A percentile compares a stretch with the other conserved stretches of the same genome.
phyloP scores from a whole-genome alignment of 2,113 vertebrate species.

The Pelecanoides urinatrix region DNA sequence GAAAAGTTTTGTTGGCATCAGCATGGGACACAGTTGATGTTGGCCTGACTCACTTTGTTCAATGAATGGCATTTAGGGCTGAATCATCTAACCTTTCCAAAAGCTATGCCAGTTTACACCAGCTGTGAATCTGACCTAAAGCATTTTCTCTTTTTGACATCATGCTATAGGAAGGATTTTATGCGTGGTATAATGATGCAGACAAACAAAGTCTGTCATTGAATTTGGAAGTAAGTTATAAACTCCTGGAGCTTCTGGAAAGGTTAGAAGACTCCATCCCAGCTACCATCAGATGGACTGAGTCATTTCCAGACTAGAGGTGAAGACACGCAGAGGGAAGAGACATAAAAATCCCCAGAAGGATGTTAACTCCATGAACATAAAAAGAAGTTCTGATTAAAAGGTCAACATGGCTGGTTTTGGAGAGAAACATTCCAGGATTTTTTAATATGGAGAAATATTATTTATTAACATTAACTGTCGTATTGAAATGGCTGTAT shows the following conservation, averaged over 20 bases:
- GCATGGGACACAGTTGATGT: neutral
- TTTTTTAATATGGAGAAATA: constrained; percentile 13
- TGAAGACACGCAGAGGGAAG: constrained; percentile 54
- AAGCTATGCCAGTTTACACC: neutral
- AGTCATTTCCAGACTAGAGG: constrained; percentile 64
- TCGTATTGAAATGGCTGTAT: constrained; percentile 29
- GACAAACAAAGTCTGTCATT: constrained; percentile 30
- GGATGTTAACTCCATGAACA: constrained; percentile 39
- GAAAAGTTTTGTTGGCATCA: neutral
- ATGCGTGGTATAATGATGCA: neutral
- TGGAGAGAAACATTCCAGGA: neutral
- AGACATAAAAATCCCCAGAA: constrained; percentile 54
- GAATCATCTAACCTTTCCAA: constrained; percentile 11
- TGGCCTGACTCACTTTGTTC: constrained; percentile 35
- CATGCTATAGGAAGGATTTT: constrained; percentile 24
- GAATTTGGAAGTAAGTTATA: constrained; percentile 13
- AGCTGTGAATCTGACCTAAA: neutral
- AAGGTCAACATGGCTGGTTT: constrained; percentile 39
- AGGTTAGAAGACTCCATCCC: constrained; percentile 47
- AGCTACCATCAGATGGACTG: constrained; percentile 39
- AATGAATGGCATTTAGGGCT: neutral
- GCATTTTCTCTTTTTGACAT: neutral
- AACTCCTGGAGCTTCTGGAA: constrained; percentile 61
- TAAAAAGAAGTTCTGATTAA: constrained; percentile 55
- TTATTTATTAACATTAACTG: constrained; percentile 28